Base-by-base conservation (phyloP, 2,113 vertebrate species). In the Acanthochromis polyacanthus region DNA sequence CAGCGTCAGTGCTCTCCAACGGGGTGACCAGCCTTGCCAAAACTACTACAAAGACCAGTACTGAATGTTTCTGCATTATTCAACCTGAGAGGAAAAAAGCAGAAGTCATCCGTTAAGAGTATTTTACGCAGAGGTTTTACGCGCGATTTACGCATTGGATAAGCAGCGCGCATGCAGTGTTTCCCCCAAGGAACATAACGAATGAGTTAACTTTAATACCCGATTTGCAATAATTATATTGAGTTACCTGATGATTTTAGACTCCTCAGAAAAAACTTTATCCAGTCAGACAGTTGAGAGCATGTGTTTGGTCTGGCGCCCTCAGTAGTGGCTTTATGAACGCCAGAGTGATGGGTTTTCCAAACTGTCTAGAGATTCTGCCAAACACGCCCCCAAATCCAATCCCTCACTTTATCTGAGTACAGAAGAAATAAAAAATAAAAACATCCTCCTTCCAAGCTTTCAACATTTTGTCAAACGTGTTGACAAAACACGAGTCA, bases 21-120 rank as follows among this genome's bases (percentile, higher is more conserved):
- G 91, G 67, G 0, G 89, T 84, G 71, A 94, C 84, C 62, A 97
- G 91, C 71, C 97, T 91, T 66, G 93, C 93, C 89, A 95, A 25
- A 74, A 95, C 84, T 46, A 93, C 69, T 22, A 93, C 80, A 36
- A 92, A 85, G 15, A 94, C 28, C 50, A 94, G 67, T 17, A 89
- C 92, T 53, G 95, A 88, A 0, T 86, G 87, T 61, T 89, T 93
- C 83, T 82, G 91, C 97, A 98, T 98, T 89, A 90, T 95, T 71
- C 50, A 71, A 71, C 15, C 84, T 85, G 74, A 32, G 57, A 38
- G 2, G 11, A 45, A 36, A 48, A 60, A n/a, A 45, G 22, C 1
- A 45, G 0, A 15, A 32, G 16, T 71, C 16, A 46, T 14, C 10
- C 6, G 20, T 3, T 3, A 22, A 50, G 32, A 63, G 40, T 5